These are phyloP conservation scores for Psittacula cyanocephala DNA, from an alignment of 2,113 vertebrate species.

Conservation along the genomic window DNA sequence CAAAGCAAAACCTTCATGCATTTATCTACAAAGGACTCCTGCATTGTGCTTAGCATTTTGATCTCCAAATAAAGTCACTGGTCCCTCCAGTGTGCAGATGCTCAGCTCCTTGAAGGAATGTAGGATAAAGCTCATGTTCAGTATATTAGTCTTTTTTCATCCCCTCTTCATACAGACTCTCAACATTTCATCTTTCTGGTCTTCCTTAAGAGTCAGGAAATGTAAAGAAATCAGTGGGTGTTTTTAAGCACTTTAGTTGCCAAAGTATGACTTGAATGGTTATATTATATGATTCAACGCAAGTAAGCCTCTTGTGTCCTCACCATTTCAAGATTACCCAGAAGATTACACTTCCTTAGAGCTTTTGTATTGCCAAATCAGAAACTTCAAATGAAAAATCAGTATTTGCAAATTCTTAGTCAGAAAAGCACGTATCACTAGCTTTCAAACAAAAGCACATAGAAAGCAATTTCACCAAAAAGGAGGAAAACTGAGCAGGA, in stretches of 20 bases:
- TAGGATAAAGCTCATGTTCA: background rate
- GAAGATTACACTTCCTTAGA: background rate
- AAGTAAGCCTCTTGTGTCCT: background rate
- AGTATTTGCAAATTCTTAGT: background rate
- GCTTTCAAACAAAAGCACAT: background rate
- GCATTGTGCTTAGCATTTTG: background rate
- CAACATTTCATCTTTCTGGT: background rate
- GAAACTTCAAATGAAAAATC: background rate
- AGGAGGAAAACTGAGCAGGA: background rate
- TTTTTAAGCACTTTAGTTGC: constrained; percentile 28
- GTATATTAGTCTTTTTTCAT: background rate
- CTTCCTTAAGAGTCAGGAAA: constrained; percentile 29
- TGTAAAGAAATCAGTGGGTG: constrained; percentile 14
- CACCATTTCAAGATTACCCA: background rate
- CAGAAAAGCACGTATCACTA: background rate
- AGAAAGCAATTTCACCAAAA: background rate
- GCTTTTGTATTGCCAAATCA: background rate
- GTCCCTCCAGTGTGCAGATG: background rate
- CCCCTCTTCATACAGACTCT: background rate
- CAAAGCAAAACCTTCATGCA: background rate
- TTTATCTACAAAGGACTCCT: background rate
- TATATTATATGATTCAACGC: constrained; percentile 29
- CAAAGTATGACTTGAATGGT: constrained; percentile 13
- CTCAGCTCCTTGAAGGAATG: background rate
- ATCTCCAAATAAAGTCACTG: background rate